Evolutionary conservation across 2,888 invertebrate species (phyloP).

Genomic region (Agrilus mali): DNA sequence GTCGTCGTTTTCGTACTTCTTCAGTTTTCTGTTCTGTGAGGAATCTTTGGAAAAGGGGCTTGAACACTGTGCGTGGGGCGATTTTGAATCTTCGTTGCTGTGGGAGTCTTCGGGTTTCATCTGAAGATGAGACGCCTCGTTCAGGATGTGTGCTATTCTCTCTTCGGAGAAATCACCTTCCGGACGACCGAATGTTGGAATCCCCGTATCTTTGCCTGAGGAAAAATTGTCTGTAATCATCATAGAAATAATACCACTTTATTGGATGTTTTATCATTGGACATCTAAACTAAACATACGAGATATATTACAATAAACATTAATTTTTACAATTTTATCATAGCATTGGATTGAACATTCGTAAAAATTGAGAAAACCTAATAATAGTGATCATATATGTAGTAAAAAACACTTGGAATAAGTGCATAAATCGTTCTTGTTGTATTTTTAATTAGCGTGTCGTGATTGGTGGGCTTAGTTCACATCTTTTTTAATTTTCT

Average conservation of each 20-base stretch:
- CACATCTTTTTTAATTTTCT: too few species aligned
- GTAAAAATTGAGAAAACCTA: too few species aligned
- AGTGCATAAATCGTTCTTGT: too few species aligned
- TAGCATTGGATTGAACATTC: too few species aligned
- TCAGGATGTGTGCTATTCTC: conserved; percentile 83
- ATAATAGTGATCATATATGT: too few species aligned
- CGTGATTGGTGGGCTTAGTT: too few species aligned
- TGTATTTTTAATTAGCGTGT: too few species aligned
- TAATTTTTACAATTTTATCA: too few species aligned
- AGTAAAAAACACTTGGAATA: too few species aligned
- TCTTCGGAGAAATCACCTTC: conserved; percentile 77
- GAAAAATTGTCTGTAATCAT: conserved; percentile 35
- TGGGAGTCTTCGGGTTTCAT: conserved; percentile 68
- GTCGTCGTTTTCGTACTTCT: conserved; percentile 86
- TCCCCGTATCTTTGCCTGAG: conserved; percentile 72
- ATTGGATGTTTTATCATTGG: too few species aligned
- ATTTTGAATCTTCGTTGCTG: conserved; percentile 72
- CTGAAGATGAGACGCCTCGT: conserved; percentile 74
- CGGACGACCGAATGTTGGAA: conserved; percentile 65
- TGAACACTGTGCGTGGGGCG: conserved; percentile 63
- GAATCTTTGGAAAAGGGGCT: conserved; percentile 70
- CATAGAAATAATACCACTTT: conserved; percentile 9
- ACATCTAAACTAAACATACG: too few species aligned
- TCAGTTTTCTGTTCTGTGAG: conserved; percentile 60
- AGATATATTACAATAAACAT: too few species aligned